Percentiles rank a stretch among this genome's conserved stretches.
Conservation (phyloP, 2,113 vertebrate genomes). For the Neogobius melanostomus region DNA sequence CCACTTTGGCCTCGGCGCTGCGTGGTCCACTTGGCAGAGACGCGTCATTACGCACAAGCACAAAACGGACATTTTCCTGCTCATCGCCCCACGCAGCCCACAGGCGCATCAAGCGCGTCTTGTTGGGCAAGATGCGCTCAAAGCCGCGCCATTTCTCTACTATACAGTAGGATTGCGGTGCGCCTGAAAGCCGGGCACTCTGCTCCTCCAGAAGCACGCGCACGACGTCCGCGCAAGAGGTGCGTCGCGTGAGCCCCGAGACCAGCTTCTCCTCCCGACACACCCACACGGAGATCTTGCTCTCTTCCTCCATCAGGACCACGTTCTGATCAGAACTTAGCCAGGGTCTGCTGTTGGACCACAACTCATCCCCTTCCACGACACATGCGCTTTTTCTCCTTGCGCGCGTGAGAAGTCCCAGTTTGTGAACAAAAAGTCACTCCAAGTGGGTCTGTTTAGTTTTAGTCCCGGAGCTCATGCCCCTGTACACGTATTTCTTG, state of each 20-base stretch:
- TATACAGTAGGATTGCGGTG: conserved; percentile 83
- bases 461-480: background rate
- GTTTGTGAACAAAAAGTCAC: background rate
- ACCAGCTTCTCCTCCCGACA: conserved; percentile 92
- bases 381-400: background rate
- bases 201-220: conserved; percentile 86
- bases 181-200: conserved; percentile 62
- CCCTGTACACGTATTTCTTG: background rate
- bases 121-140: conserved; percentile 88
- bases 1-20: conserved; percentile 58
- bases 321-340: background rate
- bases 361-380: background rate
- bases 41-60: conserved; percentile 86
- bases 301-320: conserved; percentile 67
- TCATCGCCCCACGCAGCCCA: conserved; percentile 93
- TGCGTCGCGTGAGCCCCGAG: conserved; percentile 87
- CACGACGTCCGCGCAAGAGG: conserved; percentile 91
- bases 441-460: background rate
- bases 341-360: background rate
- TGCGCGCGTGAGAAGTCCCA: background rate
- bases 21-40: conserved; percentile 88
- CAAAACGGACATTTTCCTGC: conserved; percentile 87
- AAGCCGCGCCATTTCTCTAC: conserved; percentile 97
- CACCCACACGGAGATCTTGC: conserved; percentile 90
- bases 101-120: conserved; percentile 88